phyloP scores from a whole-genome alignment of 1,140 invertebrate species.

The Oryctes rhinoceros region DNA sequence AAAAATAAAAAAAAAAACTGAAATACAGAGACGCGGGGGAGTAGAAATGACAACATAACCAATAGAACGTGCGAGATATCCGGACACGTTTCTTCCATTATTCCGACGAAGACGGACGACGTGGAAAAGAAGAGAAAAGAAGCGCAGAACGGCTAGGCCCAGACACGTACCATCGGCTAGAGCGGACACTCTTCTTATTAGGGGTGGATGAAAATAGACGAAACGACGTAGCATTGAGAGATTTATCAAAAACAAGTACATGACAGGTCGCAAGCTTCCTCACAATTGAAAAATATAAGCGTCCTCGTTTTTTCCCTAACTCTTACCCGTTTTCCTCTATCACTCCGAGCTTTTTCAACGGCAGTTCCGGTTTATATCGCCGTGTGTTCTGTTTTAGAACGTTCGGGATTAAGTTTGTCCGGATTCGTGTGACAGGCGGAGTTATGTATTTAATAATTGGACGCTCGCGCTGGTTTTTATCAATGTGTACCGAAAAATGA shows the following conservation, averaged over 20 bases:
- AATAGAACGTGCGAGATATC: constrained; percentile 18
- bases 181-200: constrained; percentile 12
- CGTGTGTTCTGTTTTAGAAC: background rate
- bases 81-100: constrained; percentile 14
- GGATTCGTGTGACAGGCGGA: background rate
- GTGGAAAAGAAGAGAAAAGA: constrained; percentile 4
- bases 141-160: background rate
- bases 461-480: background rate
- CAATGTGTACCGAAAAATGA: background rate
- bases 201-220: constrained; percentile 6
- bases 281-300: constrained; percentile 19
- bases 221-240: background rate
- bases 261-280: constrained; percentile 3
- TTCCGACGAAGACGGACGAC: background rate
- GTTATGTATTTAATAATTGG: constrained; percentile 21
- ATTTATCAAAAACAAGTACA: constrained; percentile 22
- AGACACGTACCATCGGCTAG: background rate
- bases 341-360: background rate
- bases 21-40: background rate
- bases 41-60: constrained; percentile 3
- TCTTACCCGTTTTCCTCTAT: background rate
- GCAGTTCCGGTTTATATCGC: background rate
- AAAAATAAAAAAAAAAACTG: constrained; percentile 3
- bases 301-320: background rate
- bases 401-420: background rate